A percentile compares a stretch with the other conserved stretches of the same genome.
These are phyloP conservation scores for Nycticebus coucang DNA, from an alignment of 2,113 vertebrate genomes.

Conservation along the genomic window DNA sequence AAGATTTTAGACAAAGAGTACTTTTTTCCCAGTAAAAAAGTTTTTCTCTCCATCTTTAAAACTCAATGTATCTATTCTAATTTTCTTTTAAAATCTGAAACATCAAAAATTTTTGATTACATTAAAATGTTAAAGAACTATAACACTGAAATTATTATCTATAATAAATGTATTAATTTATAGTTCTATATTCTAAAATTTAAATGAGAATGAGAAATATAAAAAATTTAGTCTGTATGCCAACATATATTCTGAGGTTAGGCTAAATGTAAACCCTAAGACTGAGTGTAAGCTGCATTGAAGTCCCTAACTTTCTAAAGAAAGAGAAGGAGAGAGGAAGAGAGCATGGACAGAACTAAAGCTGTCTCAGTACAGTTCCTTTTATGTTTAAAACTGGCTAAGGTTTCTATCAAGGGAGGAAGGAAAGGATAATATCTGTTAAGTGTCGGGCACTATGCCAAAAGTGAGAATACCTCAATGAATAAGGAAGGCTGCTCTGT, in stretches of 20 bases:
- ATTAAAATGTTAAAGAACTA: slow-evolving; percentile 21
- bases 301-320: background rate
- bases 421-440: background rate
- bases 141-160: slow-evolving; percentile 22
- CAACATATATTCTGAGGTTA: background rate
- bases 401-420: background rate
- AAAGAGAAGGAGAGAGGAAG: background rate
- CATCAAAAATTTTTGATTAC: background rate
- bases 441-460: background rate
- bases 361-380: background rate
- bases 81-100: slow-evolving; percentile 24
- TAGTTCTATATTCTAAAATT: background rate
- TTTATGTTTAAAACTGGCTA: background rate
- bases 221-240: background rate
- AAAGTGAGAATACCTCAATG: background rate
- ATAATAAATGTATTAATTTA: background rate
- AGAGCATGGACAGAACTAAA: background rate
- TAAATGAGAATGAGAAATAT: background rate
- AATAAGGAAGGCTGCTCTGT: background rate
- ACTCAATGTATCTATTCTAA: background rate
- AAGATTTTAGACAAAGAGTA: background rate
- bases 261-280: background rate
- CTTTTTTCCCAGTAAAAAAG: background rate
- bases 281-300: background rate
- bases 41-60: slow-evolving; percentile 42